phyloP scores from a whole-genome alignment of 2,888 invertebrate genomes.

The Iphiclides podalirius region DNA sequence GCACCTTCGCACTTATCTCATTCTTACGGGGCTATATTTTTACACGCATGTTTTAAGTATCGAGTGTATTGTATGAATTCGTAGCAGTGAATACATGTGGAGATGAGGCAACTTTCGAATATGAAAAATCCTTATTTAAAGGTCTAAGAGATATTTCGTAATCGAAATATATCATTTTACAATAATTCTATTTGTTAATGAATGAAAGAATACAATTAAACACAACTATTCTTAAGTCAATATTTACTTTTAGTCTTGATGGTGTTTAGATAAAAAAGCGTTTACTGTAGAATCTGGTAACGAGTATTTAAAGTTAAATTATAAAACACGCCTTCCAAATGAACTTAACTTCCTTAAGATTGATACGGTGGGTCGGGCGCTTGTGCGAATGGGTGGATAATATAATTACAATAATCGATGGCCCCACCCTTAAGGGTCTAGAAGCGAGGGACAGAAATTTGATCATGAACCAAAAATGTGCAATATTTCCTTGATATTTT shows the following conservation, averaged over 20 bases:
- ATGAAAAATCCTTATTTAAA: too few relatives aligned
- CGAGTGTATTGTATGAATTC: too few relatives aligned
- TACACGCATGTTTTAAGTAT: conserved; percentile 6
- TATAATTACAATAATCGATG: conserved; percentile 23
- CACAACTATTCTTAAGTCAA: too few relatives aligned
- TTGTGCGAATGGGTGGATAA: conserved; percentile 16
- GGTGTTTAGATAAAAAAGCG: too few relatives aligned
- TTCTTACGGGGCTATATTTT: conserved; percentile 1
- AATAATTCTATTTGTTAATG: too few relatives aligned
- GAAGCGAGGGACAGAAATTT: conserved; percentile 11
- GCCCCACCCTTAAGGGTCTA: conserved; percentile 19
- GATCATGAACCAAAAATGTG: conserved; percentile 1
- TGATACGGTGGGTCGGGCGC: conserved; percentile 10
- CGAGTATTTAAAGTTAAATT: conserved; percentile 1
- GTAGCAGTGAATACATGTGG: too few relatives aligned
- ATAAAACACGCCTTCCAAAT: conserved; percentile 1
- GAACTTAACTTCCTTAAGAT: conserved; percentile 10
- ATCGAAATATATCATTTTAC: too few relatives aligned
- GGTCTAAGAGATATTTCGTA: too few relatives aligned
- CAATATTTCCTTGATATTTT: neutral
- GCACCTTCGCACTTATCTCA: neutral
- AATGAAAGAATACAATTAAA: too few relatives aligned
- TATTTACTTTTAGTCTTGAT: too few relatives aligned
- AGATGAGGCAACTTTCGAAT: too few relatives aligned
- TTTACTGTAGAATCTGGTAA: too few relatives aligned